A percentile compares a stretch with the other conserved stretches of the same genome.
phyloP scores from a whole-genome alignment of 2,888 invertebrate species.

The Tethea ocularis region DNA sequence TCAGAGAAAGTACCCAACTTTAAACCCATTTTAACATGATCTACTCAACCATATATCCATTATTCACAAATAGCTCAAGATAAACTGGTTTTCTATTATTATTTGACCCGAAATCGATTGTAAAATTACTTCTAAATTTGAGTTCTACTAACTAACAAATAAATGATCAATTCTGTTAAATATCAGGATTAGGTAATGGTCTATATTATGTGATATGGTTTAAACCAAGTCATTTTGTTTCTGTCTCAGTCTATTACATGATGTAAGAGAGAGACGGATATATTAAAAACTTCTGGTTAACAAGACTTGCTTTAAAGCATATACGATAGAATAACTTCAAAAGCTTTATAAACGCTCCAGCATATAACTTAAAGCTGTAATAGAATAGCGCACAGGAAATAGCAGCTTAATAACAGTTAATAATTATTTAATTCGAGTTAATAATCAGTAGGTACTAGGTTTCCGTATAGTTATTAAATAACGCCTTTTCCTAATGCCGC shows the following conservation, averaged over 20 bases:
- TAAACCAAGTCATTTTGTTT: no score
- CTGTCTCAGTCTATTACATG: background rate
- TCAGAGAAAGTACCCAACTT: background rate
- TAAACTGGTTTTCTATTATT: background rate
- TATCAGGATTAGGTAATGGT: background rate
- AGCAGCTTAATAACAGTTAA: conserved; percentile 35
- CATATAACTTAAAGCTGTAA: conserved; percentile 2
- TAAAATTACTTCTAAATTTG: background rate
- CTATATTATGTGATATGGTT: background rate
- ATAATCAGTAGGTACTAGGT: conserved; percentile 21
- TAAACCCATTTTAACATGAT: background rate
- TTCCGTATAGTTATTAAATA: conserved; percentile 6
- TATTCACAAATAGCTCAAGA: background rate
- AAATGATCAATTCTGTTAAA: background rate
- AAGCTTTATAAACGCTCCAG: background rate
- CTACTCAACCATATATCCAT: background rate
- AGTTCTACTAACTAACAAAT: no score
- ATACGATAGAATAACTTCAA: no score
- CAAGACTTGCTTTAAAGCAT: no score
- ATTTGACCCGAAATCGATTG: background rate
- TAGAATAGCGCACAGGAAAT: conserved; percentile 31
- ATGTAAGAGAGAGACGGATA: no score
- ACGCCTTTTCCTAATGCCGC: background rate
- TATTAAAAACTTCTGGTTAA: no score
- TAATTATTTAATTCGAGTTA: conserved; percentile 37